Percentiles rank a stretch among this genome's conserved stretches.
phyloP scores from a whole-genome alignment of 2,888 invertebrate genomes.

The Lissonota sp. region DNA sequence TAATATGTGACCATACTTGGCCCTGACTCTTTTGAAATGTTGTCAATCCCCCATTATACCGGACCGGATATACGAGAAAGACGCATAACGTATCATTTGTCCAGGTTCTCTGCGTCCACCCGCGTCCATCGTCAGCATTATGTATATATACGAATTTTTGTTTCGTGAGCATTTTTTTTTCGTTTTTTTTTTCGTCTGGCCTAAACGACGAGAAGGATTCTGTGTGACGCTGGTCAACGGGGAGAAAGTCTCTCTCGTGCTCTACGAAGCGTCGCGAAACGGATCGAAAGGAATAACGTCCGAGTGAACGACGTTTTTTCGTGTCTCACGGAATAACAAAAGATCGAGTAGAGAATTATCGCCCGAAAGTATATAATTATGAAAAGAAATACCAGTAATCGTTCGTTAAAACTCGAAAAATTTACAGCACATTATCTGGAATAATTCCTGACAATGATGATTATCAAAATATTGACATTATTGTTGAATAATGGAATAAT shows the following conservation, averaged over 20 bases:
- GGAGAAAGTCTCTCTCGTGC: constrained; percentile 62
- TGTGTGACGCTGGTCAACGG: constrained; percentile 28
- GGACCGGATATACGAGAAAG: neutral
- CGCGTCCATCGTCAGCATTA: neutral
- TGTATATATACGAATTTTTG: neutral
- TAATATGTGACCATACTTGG: no score
- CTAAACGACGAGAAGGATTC: constrained; percentile 34
- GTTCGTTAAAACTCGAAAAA: neutral
- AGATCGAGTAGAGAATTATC: constrained; percentile 19
- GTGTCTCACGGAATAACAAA: constrained; percentile 33
- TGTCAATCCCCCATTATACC: neutral
- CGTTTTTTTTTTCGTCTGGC: constrained; percentile 22
- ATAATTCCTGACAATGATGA: no score
- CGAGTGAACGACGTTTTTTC: constrained; percentile 2
- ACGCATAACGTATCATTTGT: constrained; percentile 10
- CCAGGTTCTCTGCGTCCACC: constrained; percentile 10
- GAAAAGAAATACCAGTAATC: neutral
- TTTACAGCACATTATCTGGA: no score
- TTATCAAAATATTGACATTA: no score
- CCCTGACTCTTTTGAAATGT: neutral
- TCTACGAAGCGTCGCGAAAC: constrained; percentile 62
- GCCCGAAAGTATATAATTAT: neutral
- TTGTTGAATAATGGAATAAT: no score
- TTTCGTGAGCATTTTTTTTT: constrained; percentile 13
- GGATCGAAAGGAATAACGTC: constrained; percentile 58